These are phyloP conservation scores for Palythoa heliodiscus DNA, from an alignment of 92 coral and sea anemone genomes.

Conservation along the genomic window DNA sequence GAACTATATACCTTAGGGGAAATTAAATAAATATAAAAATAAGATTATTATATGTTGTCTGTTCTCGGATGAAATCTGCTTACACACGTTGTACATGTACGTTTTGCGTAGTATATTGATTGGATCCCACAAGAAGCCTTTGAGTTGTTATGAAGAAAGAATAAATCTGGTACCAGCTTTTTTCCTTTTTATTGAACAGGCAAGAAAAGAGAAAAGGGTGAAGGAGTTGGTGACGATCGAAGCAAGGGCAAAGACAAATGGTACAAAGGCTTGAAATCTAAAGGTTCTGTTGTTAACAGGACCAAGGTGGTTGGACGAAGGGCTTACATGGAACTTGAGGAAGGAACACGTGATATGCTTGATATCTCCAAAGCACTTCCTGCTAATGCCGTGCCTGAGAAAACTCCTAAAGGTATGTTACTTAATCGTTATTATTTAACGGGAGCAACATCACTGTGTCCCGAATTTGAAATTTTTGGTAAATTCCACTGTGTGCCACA, in stretches of 20 bases:
- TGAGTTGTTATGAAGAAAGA: background rate
- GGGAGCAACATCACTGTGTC: background rate
- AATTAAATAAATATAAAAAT: no score
- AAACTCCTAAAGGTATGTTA: conserved; percentile 90
- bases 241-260: conserved; percentile 33
- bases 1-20: no score
- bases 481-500: no score
- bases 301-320: conserved; percentile 65
- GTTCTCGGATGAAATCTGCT: no score
- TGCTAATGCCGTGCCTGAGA: conserved; percentile 66
- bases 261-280: conserved; percentile 30
- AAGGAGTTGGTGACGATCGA: background rate
- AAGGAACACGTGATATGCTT: conserved; percentile 54
- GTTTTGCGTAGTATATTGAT: no score
- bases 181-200: background rate
- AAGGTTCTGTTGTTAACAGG: conserved; percentile 17
- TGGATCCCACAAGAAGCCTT: background rate
- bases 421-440: background rate
- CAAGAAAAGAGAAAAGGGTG: conserved; percentile 28
- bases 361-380: conserved; percentile 62
- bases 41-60: no score
- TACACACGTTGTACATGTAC: no score
- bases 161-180: no score
- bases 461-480: no score
- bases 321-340: conserved; percentile 62